Evolutionary conservation across 2,888 invertebrate genomes (phyloP), one percentile per base, ranked within the genome.

Genomic region (Heliconius ethilla): DNA sequence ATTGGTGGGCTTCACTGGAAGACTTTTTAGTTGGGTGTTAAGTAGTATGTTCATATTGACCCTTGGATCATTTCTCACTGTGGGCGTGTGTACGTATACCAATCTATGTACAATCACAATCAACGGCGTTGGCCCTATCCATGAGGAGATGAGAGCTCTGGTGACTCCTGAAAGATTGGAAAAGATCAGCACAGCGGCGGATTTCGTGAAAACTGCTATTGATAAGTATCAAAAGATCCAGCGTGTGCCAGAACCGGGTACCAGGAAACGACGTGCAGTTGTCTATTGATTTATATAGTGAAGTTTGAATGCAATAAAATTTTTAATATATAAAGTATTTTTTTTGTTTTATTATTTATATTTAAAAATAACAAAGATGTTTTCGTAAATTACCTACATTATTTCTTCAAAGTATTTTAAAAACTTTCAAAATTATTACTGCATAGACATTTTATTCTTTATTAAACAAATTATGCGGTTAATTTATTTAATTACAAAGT

Each of bases 121-220:
- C 86, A 84, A 96, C 77, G 96, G 96, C 77, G 93, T 95, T 18
- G 95, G 96, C 22, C 95, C 95, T 1, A 96, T 96, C 80, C 93
- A 90, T 66, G 93, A 94, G 83, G 92, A 96, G 78, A 95, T 96
- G 87, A 91, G 96, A 33, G 87, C 95, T 0, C 88, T 95, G 15
- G 94, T 96, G 82, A 95, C 95, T 0, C 95, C 96, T 0, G 96
- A 96, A 70, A 92, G 94, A 55, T 92, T 96, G 13, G 96, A 96
- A 75, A 95, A 93, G 80, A 92, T 96, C 59, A 94, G 95, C 45
- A 90, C 92, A 3, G 95, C 96, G 0, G 95, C 96, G 3, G 91
- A 94, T 11, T 93, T 96, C 66, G 95, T 96, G 2, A 95, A 95
- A 83, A 95, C 93, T 59, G 96, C 96, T 6, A 94, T 96, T 76